Evolutionary conservation across 2,113 vertebrate genomes (phyloP).

Genomic region (Alouatta palliata): DNA sequence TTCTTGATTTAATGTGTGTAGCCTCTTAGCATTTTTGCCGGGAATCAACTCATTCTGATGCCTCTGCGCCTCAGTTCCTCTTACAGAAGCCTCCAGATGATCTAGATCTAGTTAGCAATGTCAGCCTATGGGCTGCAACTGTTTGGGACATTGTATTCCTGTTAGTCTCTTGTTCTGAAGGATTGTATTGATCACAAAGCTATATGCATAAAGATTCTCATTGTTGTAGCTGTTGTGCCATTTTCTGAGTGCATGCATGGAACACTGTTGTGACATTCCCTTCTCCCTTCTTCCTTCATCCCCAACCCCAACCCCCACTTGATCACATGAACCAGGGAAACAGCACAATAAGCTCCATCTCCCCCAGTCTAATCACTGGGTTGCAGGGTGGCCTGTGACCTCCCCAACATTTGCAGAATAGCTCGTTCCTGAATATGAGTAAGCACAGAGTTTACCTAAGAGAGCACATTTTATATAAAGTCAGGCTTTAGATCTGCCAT

Average conservation of each 20-base stretch:
- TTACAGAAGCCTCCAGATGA: constrained; percentile 1
- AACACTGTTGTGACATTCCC: background rate
- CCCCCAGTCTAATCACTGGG: background rate
- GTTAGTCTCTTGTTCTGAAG: constrained; percentile 44
- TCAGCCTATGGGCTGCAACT: constrained; percentile 40
- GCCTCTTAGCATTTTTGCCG: background rate
- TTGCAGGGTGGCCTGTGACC: background rate
- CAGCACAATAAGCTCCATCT: background rate
- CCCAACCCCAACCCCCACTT: rapidly evolving
- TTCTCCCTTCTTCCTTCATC: background rate
- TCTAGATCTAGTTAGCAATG: constrained; percentile 47
- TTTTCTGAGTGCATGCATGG: background rate
- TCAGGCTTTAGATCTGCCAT: background rate
- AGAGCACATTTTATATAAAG: background rate
- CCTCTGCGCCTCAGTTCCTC: constrained; percentile 29
- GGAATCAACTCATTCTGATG: background rate
- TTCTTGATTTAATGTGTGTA: background rate
- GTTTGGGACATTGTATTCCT: constrained; percentile 52
- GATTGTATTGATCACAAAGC: constrained; percentile 51
- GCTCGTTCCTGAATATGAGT: background rate
- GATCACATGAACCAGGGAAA: background rate
- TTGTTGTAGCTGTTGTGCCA: background rate
- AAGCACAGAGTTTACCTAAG: background rate
- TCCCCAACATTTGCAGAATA: background rate
- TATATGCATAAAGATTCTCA: constrained; percentile 60